phyloP scores from a whole-genome alignment of 2,797 vertebrate species.

The Aphelocoma californica region DNA sequence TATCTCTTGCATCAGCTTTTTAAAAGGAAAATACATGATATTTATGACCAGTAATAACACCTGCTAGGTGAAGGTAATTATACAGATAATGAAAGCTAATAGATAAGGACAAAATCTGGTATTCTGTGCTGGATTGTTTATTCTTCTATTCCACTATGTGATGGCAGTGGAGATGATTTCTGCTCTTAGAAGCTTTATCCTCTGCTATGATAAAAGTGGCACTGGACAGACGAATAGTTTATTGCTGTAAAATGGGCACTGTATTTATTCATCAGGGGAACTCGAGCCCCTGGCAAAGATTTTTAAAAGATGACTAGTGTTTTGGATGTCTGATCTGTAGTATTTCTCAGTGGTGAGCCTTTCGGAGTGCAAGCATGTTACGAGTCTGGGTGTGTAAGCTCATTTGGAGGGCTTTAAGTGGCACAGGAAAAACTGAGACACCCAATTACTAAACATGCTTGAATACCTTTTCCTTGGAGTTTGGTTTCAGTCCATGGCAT shows the following conservation, averaged over 20 bases:
- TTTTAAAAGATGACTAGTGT: neutral
- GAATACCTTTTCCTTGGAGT: conserved; percentile 12
- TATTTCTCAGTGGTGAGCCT: neutral
- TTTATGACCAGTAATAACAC: conserved; percentile 7
- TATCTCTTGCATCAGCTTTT: neutral
- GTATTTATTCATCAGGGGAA: neutral
- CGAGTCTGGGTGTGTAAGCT: neutral
- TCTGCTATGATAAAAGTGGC: neutral
- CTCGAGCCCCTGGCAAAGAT: neutral
- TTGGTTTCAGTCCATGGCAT: conserved; percentile 26
- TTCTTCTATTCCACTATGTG: neutral
- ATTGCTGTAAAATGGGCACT: neutral
- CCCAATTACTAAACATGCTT: conserved; percentile 24
- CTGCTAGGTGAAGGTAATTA: neutral
- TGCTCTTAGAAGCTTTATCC: neutral
- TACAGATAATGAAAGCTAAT: neutral
- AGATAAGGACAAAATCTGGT: neutral
- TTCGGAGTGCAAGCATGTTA: neutral
- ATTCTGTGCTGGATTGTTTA: neutral
- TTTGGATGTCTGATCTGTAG: neutral
- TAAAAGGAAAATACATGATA: neutral
- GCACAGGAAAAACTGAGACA: neutral
- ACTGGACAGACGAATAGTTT: neutral
- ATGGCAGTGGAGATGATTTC: neutral
- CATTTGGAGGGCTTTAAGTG: neutral